These are phyloP conservation scores for Brachionus calyciflorus DNA, from an alignment of 1,140 invertebrate genomes.

Conservation along the genomic window DNA sequence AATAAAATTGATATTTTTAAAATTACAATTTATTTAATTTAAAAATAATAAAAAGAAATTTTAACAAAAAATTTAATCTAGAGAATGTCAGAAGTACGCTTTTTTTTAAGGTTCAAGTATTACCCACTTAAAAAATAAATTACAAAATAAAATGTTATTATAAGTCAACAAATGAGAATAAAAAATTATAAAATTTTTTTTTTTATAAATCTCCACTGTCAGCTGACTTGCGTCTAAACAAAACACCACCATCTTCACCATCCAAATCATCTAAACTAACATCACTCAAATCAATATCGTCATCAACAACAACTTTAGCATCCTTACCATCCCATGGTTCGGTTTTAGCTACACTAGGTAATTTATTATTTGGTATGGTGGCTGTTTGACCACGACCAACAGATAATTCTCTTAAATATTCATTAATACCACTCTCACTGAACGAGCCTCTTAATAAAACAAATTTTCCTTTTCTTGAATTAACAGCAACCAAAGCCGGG, in stretches of 20 bases:
- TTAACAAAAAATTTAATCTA: no score
- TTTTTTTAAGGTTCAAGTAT: not conserved
- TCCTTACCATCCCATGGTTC: constrained; percentile 46
- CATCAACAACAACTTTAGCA: constrained; percentile 24
- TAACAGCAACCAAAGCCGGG: constrained; percentile 87
- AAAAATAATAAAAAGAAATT: no score
- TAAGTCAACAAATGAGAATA: not conserved
- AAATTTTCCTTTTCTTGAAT: constrained; percentile 94
- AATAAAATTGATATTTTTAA: not conserved
- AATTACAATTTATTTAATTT: not conserved
- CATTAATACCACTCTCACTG: constrained; percentile 86
- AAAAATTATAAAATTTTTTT: no score
- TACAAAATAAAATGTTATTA: not conserved
- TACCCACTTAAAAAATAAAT: not conserved
- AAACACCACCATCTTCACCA: not conserved
- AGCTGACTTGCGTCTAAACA: constrained; percentile 26
- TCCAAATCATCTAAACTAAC: constrained; percentile 43
- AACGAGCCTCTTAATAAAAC: constrained; percentile 88
- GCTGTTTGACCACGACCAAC: constrained; percentile 30
- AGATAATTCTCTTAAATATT: constrained; percentile 73
- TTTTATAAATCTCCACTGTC: constrained; percentile 29
- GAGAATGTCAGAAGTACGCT: not conserved
- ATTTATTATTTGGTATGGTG: constrained; percentile 13
- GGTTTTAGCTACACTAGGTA: not conserved
- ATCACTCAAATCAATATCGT: constrained; percentile 47